A percentile compares a stretch with the other conserved stretches of the same genome.
These are phyloP conservation scores for Mustela nigripes DNA, from an alignment of 2,113 vertebrate genomes.

Conservation along the genomic window DNA sequence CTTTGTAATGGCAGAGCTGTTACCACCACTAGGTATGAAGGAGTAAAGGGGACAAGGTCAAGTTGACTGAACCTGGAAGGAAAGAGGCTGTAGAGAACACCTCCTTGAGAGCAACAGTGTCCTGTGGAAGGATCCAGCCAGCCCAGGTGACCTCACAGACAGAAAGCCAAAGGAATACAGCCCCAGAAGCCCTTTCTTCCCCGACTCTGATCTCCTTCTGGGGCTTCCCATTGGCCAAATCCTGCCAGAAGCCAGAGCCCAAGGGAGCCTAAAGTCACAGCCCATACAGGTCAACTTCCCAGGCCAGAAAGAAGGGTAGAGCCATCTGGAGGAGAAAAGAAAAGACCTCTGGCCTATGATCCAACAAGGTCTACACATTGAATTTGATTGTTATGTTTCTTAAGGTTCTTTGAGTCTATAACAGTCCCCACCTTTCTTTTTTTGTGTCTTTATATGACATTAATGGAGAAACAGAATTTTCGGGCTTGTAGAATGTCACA, in stretches of 20 bases:
- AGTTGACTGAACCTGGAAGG: not conserved
- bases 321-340: slow-evolving; percentile 1
- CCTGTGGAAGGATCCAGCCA: not conserved
- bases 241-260: not conserved
- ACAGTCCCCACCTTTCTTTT: not conserved
- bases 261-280: not conserved
- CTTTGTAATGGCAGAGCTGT: not conserved
- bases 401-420: not conserved
- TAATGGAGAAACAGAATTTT: slow-evolving; percentile 6
- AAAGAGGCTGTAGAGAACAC: not conserved
- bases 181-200: not conserved
- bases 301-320: not conserved
- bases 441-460: slow-evolving; percentile 1
- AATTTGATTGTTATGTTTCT: slow-evolving; percentile 13
- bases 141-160: not conserved
- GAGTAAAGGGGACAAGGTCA: not conserved
- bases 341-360: not conserved
- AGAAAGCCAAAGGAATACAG: not conserved
- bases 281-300: not conserved
- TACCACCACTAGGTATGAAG: not conserved
- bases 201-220: not conserved
- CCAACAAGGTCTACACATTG: not conserved
- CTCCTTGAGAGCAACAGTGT: not conserved
- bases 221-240: not conserved
- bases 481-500: not conserved